These are phyloP conservation scores for Loris lydekkerianus DNA, from an alignment of 2,797 vertebrate species.

Conservation along the genomic window DNA sequence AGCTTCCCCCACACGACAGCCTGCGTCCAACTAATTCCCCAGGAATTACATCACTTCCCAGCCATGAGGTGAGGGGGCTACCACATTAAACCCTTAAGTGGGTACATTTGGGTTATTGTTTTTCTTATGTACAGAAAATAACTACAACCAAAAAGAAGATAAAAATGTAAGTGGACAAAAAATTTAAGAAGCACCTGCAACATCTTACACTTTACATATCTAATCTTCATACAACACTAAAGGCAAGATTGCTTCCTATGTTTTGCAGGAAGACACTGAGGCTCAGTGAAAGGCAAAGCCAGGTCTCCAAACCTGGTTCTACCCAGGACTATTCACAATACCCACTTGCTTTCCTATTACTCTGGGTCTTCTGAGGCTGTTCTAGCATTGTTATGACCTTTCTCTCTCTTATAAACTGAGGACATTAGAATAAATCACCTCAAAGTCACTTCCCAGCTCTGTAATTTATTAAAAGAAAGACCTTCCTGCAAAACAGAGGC, in stretches of 20 bases:
- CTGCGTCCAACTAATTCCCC: not conserved
- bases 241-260: not conserved
- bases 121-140: conserved; percentile 29
- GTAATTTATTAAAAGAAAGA: conserved; percentile 71
- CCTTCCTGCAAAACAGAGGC: conserved; percentile 30
- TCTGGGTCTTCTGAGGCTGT: conserved; percentile 20
- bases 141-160: not conserved
- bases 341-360: conserved; percentile 32
- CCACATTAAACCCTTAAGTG: not conserved
- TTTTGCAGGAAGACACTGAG: not conserved
- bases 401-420: conserved; percentile 69
- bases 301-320: conserved; percentile 19
- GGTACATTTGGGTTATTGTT: not conserved
- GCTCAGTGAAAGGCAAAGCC: not conserved
- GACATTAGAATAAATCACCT: conserved; percentile 70
- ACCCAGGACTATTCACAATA: not conserved
- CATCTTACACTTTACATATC: not conserved
- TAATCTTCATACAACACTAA: not conserved
- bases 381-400: conserved; percentile 58
- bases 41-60: not conserved
- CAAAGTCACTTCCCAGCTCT: conserved; percentile 69
- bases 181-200: not conserved
- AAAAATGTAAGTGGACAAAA: not conserved
- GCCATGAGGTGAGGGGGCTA: not conserved
- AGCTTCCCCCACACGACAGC: not conserved